Conservation (phyloP, 2,888 invertebrate species). For the Heliconius cydno region DNA sequence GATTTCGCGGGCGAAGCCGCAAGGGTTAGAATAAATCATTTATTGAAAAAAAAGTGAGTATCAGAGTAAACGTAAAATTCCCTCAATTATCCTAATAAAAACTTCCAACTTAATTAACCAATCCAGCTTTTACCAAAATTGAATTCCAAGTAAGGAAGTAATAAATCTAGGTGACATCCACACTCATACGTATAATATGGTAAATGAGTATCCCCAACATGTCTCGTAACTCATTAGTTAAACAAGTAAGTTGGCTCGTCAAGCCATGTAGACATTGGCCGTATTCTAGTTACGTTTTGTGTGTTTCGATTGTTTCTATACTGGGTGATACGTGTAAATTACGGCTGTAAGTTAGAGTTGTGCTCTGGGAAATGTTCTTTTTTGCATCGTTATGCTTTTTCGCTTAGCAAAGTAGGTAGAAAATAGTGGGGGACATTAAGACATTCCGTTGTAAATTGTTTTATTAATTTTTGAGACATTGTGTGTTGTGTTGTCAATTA, state of each 20-base stretch:
- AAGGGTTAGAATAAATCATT: too few relatives aligned
- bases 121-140: slow-evolving; percentile 8
- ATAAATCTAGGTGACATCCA: slow-evolving; percentile 20
- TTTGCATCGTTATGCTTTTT: too few relatives aligned
- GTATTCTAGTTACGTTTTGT: slow-evolving; percentile 17
- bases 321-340: not conserved
- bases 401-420: too few relatives aligned
- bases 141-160: slow-evolving; percentile 14
- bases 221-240: slow-evolving; percentile 38
- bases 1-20: too few relatives aligned
- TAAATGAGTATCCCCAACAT: slow-evolving; percentile 24
- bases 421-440: too few relatives aligned
- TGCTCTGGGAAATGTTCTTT: not conserved
- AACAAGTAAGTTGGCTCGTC: slow-evolving; percentile 26
- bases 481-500: too few relatives aligned
- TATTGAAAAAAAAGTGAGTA: not conserved
- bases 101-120: not conserved
- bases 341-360: not conserved
- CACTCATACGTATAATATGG: slow-evolving; percentile 1
- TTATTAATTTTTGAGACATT: too few relatives aligned
- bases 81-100: not conserved
- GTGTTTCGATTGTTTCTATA: slow-evolving; percentile 11
- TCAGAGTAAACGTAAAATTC: not conserved
- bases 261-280: slow-evolving; percentile 6
- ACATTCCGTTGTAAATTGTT: too few relatives aligned